Conservation (phyloP, 2,113 vertebrate species). For the Bos indicus region DNA sequence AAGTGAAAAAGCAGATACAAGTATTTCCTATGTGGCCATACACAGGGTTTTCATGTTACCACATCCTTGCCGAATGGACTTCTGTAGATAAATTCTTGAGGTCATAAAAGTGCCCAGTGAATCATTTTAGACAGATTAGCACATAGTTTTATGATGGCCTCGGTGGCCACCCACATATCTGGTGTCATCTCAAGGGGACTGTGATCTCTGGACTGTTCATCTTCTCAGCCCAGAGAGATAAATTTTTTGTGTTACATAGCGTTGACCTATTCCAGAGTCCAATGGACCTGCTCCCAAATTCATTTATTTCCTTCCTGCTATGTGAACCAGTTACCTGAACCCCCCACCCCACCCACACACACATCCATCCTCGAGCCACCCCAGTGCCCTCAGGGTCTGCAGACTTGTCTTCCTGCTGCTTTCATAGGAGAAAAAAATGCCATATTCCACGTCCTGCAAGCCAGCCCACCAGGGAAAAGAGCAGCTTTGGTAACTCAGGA, state of each 20-base stretch:
- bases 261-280: background rate
- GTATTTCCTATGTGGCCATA: background rate
- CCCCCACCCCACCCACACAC: accelerated
- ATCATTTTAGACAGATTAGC: background rate
- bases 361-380: accelerated
- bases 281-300: background rate
- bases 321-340: background rate
- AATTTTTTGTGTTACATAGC: background rate
- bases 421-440: constrained; percentile 21
- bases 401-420: background rate
- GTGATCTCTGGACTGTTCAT: background rate
- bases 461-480: constrained; percentile 40
- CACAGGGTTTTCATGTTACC: background rate
- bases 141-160: background rate
- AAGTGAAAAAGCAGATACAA: background rate
- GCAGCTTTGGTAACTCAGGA: constrained; percentile 22
- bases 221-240: background rate
- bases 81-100: constrained; percentile 37
- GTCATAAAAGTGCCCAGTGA: background rate
- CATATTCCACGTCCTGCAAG: constrained; percentile 20
- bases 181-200: background rate
- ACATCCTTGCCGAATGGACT: background rate
- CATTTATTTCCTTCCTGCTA: background rate
- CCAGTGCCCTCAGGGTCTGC: accelerated
- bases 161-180: background rate